Evolutionary conservation across 2,797 vertebrate species (phyloP).

Genomic region (Catamblyrhynchus diadema): DNA sequence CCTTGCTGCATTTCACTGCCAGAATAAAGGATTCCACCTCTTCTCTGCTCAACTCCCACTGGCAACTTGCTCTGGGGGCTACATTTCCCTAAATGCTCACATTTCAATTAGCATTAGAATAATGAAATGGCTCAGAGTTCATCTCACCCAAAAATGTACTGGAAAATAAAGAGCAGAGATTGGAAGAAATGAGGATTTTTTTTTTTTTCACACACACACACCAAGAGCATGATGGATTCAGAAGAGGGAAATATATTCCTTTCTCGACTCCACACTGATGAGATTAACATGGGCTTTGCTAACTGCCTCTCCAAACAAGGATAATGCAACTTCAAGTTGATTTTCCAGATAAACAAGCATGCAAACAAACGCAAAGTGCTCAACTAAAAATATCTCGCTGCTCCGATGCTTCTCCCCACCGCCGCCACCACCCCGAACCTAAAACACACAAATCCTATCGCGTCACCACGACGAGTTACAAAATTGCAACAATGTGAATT

Average conservation of each 20-base stretch:
- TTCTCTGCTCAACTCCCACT: constrained; percentile 41
- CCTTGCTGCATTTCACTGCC: constrained; percentile 47
- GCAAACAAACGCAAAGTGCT: constrained; percentile 58
- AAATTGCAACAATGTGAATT: constrained; percentile 6
- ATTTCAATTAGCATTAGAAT: constrained; percentile 67
- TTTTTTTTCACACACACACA: background rate
- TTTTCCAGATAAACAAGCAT: constrained; percentile 67
- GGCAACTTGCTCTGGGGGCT: constrained; percentile 60
- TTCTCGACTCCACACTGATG: constrained; percentile 14
- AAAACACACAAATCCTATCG: background rate
- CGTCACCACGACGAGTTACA: background rate
- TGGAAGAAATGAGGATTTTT: background rate
- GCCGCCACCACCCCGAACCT: background rate
- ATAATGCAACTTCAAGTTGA: constrained; percentile 62
- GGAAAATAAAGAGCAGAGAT: constrained; percentile 38
- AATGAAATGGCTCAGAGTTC: constrained; percentile 59
- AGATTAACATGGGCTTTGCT: constrained; percentile 52
- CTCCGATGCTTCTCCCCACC: background rate
- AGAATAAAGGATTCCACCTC: constrained; percentile 60
- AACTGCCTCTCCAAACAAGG: constrained; percentile 58
- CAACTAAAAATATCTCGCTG: constrained; percentile 60
- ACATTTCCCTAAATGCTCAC: constrained; percentile 58
- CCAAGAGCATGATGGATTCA: background rate
- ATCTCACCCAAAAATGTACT: constrained; percentile 48
- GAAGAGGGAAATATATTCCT: constrained; percentile 13